phyloP scores from a whole-genome alignment of 2,888 invertebrate genomes.

The Biston stratarius region DNA sequence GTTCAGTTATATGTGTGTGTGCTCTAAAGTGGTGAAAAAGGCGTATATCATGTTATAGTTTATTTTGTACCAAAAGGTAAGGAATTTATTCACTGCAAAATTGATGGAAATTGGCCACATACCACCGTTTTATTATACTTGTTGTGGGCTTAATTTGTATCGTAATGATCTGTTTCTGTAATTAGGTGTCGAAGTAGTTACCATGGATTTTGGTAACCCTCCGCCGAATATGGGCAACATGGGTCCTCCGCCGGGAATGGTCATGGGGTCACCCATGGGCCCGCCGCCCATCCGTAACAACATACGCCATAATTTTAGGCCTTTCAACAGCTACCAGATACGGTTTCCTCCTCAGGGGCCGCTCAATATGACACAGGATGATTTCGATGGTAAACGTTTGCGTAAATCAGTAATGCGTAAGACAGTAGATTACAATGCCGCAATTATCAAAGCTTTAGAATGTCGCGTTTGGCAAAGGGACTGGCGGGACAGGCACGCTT shows the following conservation, averaged over 20 bases:
- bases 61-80: constrained; percentile 71
- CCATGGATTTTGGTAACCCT: constrained; percentile 83
- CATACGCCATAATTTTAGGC: constrained; percentile 82
- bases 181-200: constrained; percentile 80
- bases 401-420: constrained; percentile 98
- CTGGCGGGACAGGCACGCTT: constrained; percentile 93
- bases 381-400: constrained; percentile 98
- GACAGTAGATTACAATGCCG: constrained; percentile 99
- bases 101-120: constrained; percentile 48
- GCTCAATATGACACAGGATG: constrained; percentile 92
- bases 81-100: constrained; percentile 45
- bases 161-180: constrained; percentile 72
- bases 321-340: constrained; percentile 80
- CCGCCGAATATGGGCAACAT: constrained; percentile 79
- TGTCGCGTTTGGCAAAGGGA: constrained; percentile 98
- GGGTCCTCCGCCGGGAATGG: constrained; percentile 77
- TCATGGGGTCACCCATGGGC: constrained; percentile 52
- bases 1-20: constrained; percentile 55
- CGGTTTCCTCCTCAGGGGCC: constrained; percentile 83
- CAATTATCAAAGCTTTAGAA: constrained; percentile 96
- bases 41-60: constrained; percentile 75
- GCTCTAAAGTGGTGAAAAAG: constrained; percentile 61
- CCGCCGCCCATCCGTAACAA: constrained; percentile 73
- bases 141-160: constrained; percentile 46
- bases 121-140: constrained; percentile 40